Percentiles rank a stretch among this genome's conserved stretches.
Conservation (phyloP, 2,797 vertebrate genomes). For the Cephalopachus bancanus region DNA sequence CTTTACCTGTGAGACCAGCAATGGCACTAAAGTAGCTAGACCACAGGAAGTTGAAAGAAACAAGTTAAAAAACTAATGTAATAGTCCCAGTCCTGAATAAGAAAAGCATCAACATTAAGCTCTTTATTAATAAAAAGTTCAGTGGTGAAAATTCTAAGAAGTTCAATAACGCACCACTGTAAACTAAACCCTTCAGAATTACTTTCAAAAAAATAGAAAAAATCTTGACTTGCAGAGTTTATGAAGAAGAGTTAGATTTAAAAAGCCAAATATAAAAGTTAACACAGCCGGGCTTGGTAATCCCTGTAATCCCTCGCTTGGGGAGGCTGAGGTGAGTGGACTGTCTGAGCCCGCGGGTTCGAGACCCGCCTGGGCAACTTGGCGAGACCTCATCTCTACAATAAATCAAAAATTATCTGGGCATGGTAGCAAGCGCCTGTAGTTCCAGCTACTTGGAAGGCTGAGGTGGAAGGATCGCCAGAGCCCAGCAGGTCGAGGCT, state of each 20-base stretch:
- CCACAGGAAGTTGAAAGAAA: constrained; percentile 4
- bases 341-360: no score
- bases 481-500: no score
- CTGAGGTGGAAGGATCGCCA: no score
- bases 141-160: constrained; percentile 39
- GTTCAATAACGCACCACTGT: not conserved
- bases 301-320: no score
- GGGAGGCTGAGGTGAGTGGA: no score
- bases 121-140: constrained; percentile 40
- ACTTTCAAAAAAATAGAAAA: constrained; percentile 54
- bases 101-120: constrained; percentile 1
- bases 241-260: not conserved
- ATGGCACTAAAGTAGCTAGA: not conserved
- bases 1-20: not conserved
- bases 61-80: not conserved
- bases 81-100: constrained; percentile 33
- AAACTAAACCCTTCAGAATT: constrained; percentile 45
- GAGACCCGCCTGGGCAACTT: no score
- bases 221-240: constrained; percentile 23
- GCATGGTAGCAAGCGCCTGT: no score
- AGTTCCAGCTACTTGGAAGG: no score
- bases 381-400: no score
- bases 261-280: not conserved
- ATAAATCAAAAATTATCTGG: no score
- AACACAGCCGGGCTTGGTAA: no score